phyloP scores from a whole-genome alignment of 2,797 vertebrate species.

The Helostoma temminkii region DNA sequence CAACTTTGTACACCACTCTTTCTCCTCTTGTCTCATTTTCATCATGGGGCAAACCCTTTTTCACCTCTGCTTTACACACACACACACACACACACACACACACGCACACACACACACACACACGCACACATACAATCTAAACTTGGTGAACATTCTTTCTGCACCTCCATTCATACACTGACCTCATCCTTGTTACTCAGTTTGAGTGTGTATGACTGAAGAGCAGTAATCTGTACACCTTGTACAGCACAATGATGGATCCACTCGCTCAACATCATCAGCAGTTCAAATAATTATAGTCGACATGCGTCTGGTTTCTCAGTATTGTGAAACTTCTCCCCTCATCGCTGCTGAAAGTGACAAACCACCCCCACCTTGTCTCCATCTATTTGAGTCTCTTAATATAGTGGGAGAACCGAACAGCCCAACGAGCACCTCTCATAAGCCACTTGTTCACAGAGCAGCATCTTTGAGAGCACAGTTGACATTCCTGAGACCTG shows the following conservation, averaged over 20 bases:
- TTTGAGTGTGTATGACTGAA: slow-evolving; percentile 59
- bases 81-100: too few relatives aligned
- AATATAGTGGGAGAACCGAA: slow-evolving; percentile 13
- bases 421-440: slow-evolving; percentile 28
- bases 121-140: neutral
- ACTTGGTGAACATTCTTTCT: too few relatives aligned
- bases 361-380: slow-evolving; percentile 47
- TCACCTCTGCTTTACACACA: too few relatives aligned
- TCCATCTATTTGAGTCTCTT: slow-evolving; percentile 17
- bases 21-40: neutral
- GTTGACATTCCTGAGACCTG: slow-evolving; percentile 40
- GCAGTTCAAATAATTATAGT: too few relatives aligned
- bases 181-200: too few relatives aligned
- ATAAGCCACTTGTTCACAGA: slow-evolving; percentile 32
- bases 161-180: too few relatives aligned
- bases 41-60: neutral
- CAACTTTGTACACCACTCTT: too few relatives aligned
- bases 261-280: neutral
- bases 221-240: slow-evolving; percentile 47
- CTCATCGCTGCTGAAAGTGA: slow-evolving; percentile 39
- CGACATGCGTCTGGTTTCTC: slow-evolving; percentile 1
- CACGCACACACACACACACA: too few relatives aligned
- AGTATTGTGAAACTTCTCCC: slow-evolving; percentile 5
- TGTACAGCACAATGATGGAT: neutral
- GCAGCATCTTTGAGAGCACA: slow-evolving; percentile 42